phyloP scores from a whole-genome alignment of 1,140 invertebrate species.

The Rhagoletis zephyria region DNA sequence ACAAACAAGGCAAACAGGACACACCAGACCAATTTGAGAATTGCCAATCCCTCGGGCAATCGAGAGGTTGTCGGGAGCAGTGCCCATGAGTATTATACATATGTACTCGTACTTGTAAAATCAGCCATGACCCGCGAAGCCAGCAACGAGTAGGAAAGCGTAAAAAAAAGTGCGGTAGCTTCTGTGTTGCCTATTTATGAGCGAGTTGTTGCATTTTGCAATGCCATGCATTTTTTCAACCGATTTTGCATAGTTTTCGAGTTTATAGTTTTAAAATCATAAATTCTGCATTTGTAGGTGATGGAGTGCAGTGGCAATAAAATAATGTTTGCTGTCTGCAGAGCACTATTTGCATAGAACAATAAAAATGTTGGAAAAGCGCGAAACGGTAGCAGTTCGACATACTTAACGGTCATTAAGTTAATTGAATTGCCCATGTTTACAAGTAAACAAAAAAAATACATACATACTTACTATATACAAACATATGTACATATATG shows the following conservation, averaged over 20 bases:
- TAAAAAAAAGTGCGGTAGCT: neutral
- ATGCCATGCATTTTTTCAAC: neutral
- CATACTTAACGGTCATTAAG: no score
- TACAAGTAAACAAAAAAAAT: no score
- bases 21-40: neutral
- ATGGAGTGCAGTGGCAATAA: neutral
- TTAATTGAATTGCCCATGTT: no score
- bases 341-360: neutral
- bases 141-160: neutral
- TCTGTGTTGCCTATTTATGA: neutral
- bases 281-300: neutral
- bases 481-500: no score
- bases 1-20: neutral
- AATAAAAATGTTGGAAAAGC: no score
- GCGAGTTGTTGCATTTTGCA: neutral
- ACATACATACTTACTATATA: no score
- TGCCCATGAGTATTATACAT: neutral
- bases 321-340: neutral
- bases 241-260: neutral
- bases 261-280: neutral
- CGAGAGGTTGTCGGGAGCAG: neutral
- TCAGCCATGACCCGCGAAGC: conserved; percentile 30
- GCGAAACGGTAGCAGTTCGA: no score
- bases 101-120: conserved; percentile 34
- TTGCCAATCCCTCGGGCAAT: conserved; percentile 45